Evolutionary conservation across 2,797 vertebrate genomes (phyloP), one percentile per base, ranked within the genome.

Genomic region (Falco rusticolus): DNA sequence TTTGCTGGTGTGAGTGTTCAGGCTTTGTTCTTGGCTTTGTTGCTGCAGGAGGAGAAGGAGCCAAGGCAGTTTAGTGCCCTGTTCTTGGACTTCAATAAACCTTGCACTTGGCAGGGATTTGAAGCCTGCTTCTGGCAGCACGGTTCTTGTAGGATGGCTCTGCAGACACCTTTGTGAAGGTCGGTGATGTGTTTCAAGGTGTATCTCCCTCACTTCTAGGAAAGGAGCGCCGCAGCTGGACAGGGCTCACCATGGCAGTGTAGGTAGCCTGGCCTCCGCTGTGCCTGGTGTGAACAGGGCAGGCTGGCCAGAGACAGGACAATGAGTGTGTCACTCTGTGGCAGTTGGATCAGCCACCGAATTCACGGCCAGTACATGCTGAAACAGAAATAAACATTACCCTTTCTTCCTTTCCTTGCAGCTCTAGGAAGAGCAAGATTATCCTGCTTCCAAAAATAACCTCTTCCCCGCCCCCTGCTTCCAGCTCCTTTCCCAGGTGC

Each of bases 391-490:
- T 78, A 63, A 37, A 28, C 28, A 2, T 70, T 2, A 18, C 48
- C 83, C 29, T 47, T 70, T 77, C 78, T 66, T 50, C 84, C 66
- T 87, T 76, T 72, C 25, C 84, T 75, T 43, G 84, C 56, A 85
- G 84, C 87, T 89, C 75, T 25, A 25, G 63, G 75, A 56, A 41
- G 81, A 94, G 56, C 50, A 13, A 59, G 88, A 68, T 94, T 25
- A 74, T 81, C 80, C 85, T 88, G 79, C 94, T 92, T 57, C 96
- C 96, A 96, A 53, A 96, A 97, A 93, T 95, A 96, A 79, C 90
- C 90, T 85, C 61, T 57, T 61, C 81, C 77, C 86, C 80, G 0
- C 94, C 81, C 59, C 50, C 71, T 84, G 79, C 85, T 71, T 76
- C 88, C 83, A 39, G 37, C 92, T 83, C 66, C 88, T 69, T 53